Percentiles rank a stretch among this genome's conserved stretches.
Evolutionary conservation across 2,797 vertebrate species (phyloP).

Genomic region (Sciurus carolinensis): DNA sequence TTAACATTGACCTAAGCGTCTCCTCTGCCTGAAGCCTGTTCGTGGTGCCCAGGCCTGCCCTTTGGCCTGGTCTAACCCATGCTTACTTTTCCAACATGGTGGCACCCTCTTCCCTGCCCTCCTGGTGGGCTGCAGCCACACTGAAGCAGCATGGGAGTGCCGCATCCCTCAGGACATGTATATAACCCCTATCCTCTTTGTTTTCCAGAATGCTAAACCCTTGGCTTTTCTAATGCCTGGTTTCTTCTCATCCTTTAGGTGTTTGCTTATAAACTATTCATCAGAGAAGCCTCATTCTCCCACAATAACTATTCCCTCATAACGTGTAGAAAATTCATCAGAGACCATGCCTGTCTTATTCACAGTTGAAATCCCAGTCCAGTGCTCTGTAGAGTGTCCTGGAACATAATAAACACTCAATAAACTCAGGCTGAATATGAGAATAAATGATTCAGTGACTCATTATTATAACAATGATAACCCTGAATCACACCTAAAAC

Average conservation of each 20-base stretch:
- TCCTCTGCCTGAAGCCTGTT: neutral
- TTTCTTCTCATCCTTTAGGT: neutral
- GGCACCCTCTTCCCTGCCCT: accelerated
- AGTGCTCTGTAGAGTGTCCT: neutral
- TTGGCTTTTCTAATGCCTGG: neutral
- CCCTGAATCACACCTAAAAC: neutral
- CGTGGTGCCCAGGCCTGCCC: neutral
- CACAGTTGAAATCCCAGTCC: neutral
- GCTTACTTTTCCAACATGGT: neutral
- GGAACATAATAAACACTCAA: neutral
- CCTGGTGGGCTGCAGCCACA: too few relatives aligned
- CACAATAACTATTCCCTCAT: neutral
- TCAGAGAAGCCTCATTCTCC: neutral
- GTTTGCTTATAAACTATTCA: neutral
- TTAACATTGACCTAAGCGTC: neutral
- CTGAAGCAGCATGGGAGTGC: accelerated
- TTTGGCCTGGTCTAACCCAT: neutral
- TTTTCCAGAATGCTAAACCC: neutral
- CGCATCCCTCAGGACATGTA: neutral
- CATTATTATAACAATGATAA: neutral
- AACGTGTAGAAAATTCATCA: neutral
- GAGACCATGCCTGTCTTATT: neutral
- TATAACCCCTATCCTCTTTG: too few relatives aligned
- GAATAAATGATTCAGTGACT: neutral
- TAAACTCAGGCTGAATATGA: neutral